These are phyloP conservation scores for Reinhardtius hippoglossoides DNA, from an alignment of 2,113 vertebrate genomes.

Conservation along the genomic window DNA sequence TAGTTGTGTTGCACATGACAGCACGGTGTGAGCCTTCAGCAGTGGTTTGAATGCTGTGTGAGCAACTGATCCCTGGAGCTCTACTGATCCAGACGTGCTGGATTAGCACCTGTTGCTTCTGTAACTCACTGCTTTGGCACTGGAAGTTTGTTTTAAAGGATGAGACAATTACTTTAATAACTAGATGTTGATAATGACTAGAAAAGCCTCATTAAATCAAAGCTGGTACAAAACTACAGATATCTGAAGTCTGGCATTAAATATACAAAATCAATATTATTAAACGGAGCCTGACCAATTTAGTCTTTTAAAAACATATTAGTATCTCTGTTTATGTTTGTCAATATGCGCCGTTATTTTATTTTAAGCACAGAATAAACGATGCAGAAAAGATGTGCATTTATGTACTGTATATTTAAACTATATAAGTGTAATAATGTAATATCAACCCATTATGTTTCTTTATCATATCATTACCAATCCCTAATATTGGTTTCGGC, in stretches of 20 bases:
- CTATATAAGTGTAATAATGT: too few relatives aligned
- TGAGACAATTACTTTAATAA: not conserved
- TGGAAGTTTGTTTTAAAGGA: slow-evolving; percentile 23
- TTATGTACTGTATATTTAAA: too few relatives aligned
- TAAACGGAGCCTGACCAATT: too few relatives aligned
- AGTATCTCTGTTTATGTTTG: too few relatives aligned
- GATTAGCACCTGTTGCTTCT: slow-evolving; percentile 10
- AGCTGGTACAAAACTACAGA: not conserved
- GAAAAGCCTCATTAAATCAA: not conserved
- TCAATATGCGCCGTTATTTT: too few relatives aligned
- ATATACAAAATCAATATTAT: not conserved
- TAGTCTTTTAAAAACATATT: too few relatives aligned
- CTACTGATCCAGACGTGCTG: not conserved
- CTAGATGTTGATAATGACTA: too few relatives aligned
- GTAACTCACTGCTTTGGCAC: slow-evolving; percentile 11
- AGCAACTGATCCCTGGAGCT: not conserved
- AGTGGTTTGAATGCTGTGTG: slow-evolving; percentile 21
- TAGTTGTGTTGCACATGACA: not conserved
- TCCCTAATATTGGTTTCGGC: too few relatives aligned
- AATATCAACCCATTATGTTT: too few relatives aligned
- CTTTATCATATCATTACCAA: too few relatives aligned
- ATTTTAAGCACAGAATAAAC: too few relatives aligned
- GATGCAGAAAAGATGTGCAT: too few relatives aligned
- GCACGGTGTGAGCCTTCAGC: slow-evolving; percentile 32
- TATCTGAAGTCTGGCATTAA: not conserved